Percentiles rank a stretch among this genome's conserved stretches.
phyloP scores from a whole-genome alignment of 2,113 vertebrate species.

The Gulo gulo region DNA sequence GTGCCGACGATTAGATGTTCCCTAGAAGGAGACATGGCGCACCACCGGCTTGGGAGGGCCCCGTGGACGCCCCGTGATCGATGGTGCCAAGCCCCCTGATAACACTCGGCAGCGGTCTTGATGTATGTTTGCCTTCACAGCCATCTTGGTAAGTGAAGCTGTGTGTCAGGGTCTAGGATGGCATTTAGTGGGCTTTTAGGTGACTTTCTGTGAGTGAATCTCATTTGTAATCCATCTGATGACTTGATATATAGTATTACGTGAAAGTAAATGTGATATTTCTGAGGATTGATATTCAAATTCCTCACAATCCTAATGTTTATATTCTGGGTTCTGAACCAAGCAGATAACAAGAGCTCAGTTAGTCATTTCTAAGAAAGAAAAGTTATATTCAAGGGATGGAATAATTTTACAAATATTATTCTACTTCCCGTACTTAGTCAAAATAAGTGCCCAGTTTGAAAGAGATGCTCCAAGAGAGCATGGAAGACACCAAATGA shows the following conservation, averaged over 20 bases:
- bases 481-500: not conserved
- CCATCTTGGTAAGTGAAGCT: too few species aligned
- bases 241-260: not conserved
- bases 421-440: too few species aligned
- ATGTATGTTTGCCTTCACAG: not conserved
- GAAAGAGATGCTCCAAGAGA: not conserved
- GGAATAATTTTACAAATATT: not conserved
- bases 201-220: not conserved
- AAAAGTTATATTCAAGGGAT: not conserved
- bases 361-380: not conserved
- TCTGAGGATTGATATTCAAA: not conserved
- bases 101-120: not conserved
- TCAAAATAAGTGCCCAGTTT: too few species aligned
- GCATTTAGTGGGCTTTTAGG: accelerated
- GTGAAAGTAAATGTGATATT: not conserved
- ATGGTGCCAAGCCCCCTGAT: not conserved
- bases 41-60: accelerated
- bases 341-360: not conserved
- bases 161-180: not conserved
- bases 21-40: not conserved
- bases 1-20: not conserved
- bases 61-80: not conserved
- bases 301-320: not conserved
- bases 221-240: not conserved
- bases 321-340: not conserved